Percentiles rank a stretch among this genome's conserved stretches.
These are phyloP conservation scores for Cheumatopsyche charites DNA, from an alignment of 1,140 invertebrate genomes.

Conservation along the genomic window DNA sequence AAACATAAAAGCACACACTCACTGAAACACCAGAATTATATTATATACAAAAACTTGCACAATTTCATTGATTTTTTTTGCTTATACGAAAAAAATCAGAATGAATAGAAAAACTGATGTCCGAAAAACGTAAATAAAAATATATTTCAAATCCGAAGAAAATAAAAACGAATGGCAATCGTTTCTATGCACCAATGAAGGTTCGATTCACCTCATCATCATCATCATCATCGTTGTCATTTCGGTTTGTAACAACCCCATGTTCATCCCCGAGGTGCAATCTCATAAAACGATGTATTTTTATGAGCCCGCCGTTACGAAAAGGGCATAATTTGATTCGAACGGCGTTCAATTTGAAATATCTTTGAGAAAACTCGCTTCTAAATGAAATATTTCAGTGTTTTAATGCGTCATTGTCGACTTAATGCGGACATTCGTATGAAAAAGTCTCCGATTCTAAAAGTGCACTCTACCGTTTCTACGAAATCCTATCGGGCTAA, in stretches of 20 bases:
- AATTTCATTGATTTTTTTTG: too few species aligned
- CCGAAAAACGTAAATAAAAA: constrained; percentile 24
- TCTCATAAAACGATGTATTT: constrained; percentile 27
- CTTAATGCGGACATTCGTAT: neutral
- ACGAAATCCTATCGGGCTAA: constrained; percentile 29
- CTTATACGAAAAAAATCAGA: too few species aligned
- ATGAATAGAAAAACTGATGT: constrained; percentile 30
- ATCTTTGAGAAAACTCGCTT: neutral
- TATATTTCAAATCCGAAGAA: constrained; percentile 31
- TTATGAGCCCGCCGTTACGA: constrained; percentile 27
- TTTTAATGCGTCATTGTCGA: neutral
- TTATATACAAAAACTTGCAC: neutral
- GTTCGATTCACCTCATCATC: constrained; percentile 17
- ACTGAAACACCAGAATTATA: neutral
- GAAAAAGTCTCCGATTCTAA: neutral
- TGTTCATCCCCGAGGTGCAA: constrained; percentile 16
- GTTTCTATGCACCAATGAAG: neutral
- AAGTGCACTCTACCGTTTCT: constrained; percentile 30
- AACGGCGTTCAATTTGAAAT: constrained; percentile 33
- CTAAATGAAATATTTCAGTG: neutral
- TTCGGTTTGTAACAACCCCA: neutral
- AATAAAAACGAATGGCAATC: constrained; percentile 31
- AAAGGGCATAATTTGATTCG: constrained; percentile 37
- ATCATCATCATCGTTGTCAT: constrained; percentile 14
- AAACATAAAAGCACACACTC: neutral